Evolutionary conservation across 2,113 vertebrate genomes (phyloP).

Genomic region (Petromus typicus): DNA sequence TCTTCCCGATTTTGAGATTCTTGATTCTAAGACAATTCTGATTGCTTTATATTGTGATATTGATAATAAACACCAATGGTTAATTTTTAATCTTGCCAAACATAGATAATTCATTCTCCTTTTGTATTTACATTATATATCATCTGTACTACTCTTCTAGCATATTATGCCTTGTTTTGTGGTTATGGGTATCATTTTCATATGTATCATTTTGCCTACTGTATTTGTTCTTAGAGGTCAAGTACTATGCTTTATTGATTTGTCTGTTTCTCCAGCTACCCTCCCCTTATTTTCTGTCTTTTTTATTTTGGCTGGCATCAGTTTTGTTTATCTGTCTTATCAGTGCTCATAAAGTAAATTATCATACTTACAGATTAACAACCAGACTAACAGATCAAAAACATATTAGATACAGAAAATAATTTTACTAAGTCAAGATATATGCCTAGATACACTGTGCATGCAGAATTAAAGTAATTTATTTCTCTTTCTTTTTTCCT

Average conservation of each 20-base stretch:
- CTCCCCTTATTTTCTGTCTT: background rate
- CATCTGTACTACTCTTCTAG: background rate
- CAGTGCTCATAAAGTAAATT: background rate
- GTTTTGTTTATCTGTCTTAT: background rate
- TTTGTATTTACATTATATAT: background rate
- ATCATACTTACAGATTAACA: background rate
- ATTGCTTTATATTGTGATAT: background rate
- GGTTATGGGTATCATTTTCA: background rate
- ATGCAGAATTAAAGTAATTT: background rate
- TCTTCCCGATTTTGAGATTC: constrained; percentile 22
- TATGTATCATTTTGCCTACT: background rate
- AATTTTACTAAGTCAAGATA: background rate
- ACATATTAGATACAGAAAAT: background rate
- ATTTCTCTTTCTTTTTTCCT: background rate
- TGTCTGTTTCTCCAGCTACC: background rate
- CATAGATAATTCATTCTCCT: background rate
- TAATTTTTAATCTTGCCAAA: background rate
- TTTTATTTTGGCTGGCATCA: background rate
- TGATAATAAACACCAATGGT: background rate
- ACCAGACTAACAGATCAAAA: background rate
- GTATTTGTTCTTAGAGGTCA: background rate
- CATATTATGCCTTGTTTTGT: background rate
- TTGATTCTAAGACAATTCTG: constrained; percentile 15
- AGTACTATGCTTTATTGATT: background rate
- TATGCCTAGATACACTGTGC: background rate